phyloP scores from a whole-genome alignment of 1,140 invertebrate genomes.

The Drosophila paulistorum region DNA sequence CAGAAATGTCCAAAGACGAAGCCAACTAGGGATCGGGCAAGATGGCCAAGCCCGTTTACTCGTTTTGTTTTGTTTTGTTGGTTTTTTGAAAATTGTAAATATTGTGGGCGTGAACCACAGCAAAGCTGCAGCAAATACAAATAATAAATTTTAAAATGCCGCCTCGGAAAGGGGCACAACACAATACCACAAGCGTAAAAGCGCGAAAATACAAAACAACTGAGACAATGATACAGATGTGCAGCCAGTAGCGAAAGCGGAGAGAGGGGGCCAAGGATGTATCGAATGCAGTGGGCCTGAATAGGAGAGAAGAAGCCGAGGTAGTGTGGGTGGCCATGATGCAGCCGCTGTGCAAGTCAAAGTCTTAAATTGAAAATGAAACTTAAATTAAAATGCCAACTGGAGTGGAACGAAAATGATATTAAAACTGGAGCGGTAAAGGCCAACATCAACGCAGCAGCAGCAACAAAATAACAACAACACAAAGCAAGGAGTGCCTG shows the following conservation, averaged over 20 bases:
- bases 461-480: conserved; percentile 35
- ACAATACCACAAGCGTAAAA: conserved; percentile 63
- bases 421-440: conserved; percentile 69
- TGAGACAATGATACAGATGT: conserved; percentile 34
- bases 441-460: conserved; percentile 28
- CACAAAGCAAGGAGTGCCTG: conserved; percentile 24
- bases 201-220: conserved; percentile 76
- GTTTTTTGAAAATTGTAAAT: neutral
- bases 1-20: neutral
- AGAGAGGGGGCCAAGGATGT: no score
- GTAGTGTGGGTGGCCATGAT: conserved; percentile 31
- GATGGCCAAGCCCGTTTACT: conserved; percentile 9
- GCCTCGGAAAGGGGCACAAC: conserved; percentile 55
- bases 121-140: conserved; percentile 65
- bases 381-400: conserved; percentile 81
- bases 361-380: conserved; percentile 82
- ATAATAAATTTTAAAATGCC: conserved; percentile 80
- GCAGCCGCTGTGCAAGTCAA: conserved; percentile 72
- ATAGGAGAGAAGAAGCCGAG: neutral
- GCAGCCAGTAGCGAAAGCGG: neutral
- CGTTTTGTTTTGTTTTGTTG: neutral
- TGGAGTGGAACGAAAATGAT: conserved; percentile 81
- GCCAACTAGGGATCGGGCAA: neutral
- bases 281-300: no score
- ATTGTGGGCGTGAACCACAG: conserved; percentile 50